Evolutionary conservation across 2,113 vertebrate genomes (phyloP).

Genomic region (Paedocypris sp.): DNA sequence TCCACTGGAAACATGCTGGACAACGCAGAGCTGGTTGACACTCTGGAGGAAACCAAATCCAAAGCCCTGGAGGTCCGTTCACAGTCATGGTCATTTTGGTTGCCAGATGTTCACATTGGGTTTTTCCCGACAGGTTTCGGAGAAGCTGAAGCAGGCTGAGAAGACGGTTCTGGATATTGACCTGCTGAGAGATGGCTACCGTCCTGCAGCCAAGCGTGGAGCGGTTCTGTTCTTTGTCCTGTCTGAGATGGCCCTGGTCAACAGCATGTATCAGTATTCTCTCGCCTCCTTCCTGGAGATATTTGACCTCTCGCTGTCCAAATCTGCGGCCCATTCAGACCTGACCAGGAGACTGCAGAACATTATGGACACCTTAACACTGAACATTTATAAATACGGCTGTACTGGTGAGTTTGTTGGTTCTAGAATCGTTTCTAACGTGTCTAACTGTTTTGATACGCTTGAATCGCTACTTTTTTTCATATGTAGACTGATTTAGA

Average conservation of each 20-base stretch:
- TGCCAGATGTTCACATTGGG: neutral
- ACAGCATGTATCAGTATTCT: constrained; percentile 95
- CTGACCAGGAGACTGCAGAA: constrained; percentile 69
- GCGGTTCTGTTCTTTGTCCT: constrained; percentile 89
- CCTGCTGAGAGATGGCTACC: constrained; percentile 80
- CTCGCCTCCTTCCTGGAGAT: constrained; percentile 81
- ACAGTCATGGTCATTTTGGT: too few species aligned
- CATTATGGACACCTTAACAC: constrained; percentile 79
- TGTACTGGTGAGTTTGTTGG: constrained; percentile 70
- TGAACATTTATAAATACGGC: constrained; percentile 85
- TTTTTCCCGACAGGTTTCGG: constrained; percentile 67
- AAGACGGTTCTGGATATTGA: constrained; percentile 75
- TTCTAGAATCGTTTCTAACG: too few species aligned
- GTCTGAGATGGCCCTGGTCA: constrained; percentile 88
- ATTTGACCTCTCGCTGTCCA: constrained; percentile 76
- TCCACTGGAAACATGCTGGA: constrained; percentile 96
- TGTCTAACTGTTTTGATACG: too few species aligned
- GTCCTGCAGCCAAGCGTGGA: constrained; percentile 79
- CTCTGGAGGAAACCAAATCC: constrained; percentile 83
- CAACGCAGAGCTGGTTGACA: constrained; percentile 80
- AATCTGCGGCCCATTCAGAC: constrained; percentile 67
- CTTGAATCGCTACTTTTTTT: too few species aligned
- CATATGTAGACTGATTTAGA: neutral
- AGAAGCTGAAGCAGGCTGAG: constrained; percentile 80
- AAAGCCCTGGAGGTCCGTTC: constrained; percentile 77